These are phyloP conservation scores for Drosophila prostipennis DNA, from an alignment of 2,888 invertebrate species.

Conservation along the genomic window DNA sequence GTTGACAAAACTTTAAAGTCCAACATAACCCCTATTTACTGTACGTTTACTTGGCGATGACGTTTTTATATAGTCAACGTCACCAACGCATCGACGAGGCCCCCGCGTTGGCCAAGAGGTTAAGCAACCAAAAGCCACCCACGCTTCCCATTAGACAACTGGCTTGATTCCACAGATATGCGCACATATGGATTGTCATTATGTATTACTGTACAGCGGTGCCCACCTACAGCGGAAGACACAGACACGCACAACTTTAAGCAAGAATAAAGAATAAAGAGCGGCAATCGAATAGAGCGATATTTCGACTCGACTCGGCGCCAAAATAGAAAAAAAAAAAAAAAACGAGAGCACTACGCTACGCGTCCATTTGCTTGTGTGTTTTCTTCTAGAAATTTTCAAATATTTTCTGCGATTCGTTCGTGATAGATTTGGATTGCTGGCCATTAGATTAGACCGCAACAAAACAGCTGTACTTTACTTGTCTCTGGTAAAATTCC, in stretches of 20 bases:
- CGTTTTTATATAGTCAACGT: constrained; percentile 33
- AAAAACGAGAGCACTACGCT: constrained; percentile 5
- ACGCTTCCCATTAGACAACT: constrained; percentile 40
- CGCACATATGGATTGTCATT: constrained; percentile 27
- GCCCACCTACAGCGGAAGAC: constrained; percentile 35
- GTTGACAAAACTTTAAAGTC: not conserved
- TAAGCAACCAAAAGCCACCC: constrained; percentile 43
- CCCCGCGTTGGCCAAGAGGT: constrained; percentile 31
- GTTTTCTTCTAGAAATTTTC: constrained; percentile 71
- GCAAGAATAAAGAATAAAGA: constrained; percentile 37
- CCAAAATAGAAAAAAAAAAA: constrained; percentile 6
- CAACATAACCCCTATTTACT: not conserved
- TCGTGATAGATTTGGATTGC: constrained; percentile 54
- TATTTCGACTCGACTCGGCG: constrained; percentile 20
- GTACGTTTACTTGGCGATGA: constrained; percentile 13
- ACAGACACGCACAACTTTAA: constrained; percentile 5
- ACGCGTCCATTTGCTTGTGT: constrained; percentile 40
- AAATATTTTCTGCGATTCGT: constrained; percentile 48
- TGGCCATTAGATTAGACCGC: constrained; percentile 59
- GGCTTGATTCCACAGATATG: constrained; percentile 43
- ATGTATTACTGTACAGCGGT: constrained; percentile 33
- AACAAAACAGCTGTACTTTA: constrained; percentile 48
- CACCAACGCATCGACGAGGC: constrained; percentile 26
- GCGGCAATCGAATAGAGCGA: not conserved
- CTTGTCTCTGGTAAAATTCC: constrained; percentile 45